Conservation (phyloP, 2,113 vertebrate genomes). For the Tupaia tana region DNA sequence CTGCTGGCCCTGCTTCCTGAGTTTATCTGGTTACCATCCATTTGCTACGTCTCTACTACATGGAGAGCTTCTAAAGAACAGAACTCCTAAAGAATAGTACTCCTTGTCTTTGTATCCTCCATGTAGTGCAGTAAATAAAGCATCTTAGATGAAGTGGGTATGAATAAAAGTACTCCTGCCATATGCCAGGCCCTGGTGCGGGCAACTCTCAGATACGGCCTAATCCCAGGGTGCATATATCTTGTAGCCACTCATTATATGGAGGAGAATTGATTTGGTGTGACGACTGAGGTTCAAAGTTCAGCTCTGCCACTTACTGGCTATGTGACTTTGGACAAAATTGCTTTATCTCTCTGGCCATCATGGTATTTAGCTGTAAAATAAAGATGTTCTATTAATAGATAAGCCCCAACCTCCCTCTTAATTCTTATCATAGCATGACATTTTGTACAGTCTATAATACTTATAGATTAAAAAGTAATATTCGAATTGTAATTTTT, state of each 20-base stretch:
- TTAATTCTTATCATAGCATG: neutral
- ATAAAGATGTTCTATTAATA: neutral
- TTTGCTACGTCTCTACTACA: neutral
- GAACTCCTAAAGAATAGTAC: neutral
- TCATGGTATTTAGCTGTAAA: neutral
- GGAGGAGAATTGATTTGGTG: neutral
- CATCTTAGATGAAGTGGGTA: accelerated
- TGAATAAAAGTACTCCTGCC: neutral
- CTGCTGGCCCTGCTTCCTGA: too few species aligned
- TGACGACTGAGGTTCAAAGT: neutral
- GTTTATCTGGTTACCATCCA: neutral
- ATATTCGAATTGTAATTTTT: neutral
- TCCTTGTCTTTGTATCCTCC: neutral
- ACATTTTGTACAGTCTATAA: neutral
- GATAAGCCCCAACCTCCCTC: neutral
- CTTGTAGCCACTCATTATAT: neutral
- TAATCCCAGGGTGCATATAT: neutral
- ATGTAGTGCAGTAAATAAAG: neutral
- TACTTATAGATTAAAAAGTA: neutral
- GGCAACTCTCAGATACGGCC: neutral
- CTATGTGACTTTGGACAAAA: neutral
- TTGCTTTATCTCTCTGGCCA: neutral
- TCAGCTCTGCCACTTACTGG: neutral
- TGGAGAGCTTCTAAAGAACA: neutral
- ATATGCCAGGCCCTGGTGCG: neutral